phyloP scores from a whole-genome alignment of 2,888 invertebrate species.

The Schizotus pectinicornis region DNA sequence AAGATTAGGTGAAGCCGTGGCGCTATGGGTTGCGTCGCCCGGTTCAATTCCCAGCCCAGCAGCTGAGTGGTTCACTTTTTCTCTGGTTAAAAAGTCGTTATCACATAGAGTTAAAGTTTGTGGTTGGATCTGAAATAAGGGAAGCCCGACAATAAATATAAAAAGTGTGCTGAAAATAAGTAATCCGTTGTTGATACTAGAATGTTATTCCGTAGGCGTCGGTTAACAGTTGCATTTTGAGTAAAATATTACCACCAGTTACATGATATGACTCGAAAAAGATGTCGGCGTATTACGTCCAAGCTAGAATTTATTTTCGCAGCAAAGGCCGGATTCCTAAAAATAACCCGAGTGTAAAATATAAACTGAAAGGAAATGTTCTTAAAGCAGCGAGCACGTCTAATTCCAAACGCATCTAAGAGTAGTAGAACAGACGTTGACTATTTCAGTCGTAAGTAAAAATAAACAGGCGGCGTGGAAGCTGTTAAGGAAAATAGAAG shows the following conservation, averaged over 20 bases:
- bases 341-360: slow-evolving; percentile 37
- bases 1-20: no score
- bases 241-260: neutral
- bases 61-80: no score
- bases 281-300: slow-evolving; percentile 34
- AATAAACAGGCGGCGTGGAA: slow-evolving; percentile 45
- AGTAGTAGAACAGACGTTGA: slow-evolving; percentile 51
- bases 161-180: no score
- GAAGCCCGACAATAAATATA: no score
- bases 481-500: slow-evolving; percentile 37
- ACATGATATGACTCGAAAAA: slow-evolving; percentile 21
- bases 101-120: no score
- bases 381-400: slow-evolving; percentile 44
- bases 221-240: neutral
- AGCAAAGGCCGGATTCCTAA: slow-evolving; percentile 42
- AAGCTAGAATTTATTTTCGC: slow-evolving; percentile 38
- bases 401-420: slow-evolving; percentile 53
- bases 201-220: no score
- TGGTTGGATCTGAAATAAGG: no score
- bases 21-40: no score
- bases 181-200: no score
- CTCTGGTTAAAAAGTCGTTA: no score
- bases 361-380: slow-evolving; percentile 48
- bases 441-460: slow-evolving; percentile 53
- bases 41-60: no score